These are phyloP conservation scores for Heloderma charlesbogerti DNA, from an alignment of 2,113 vertebrate genomes.

Conservation along the genomic window DNA sequence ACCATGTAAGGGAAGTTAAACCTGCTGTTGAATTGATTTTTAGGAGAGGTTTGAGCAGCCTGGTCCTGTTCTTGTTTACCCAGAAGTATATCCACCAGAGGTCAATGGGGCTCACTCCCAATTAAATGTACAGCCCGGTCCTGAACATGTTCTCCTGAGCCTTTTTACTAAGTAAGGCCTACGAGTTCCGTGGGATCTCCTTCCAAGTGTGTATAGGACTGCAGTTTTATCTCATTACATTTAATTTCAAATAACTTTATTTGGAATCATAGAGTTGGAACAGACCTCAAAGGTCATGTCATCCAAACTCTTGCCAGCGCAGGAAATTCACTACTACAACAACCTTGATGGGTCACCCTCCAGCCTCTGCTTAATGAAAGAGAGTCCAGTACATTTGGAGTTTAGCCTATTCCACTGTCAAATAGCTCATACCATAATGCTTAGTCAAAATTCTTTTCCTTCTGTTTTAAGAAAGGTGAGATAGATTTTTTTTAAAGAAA, in stretches of 20 bases:
- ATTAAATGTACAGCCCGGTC: not conserved
- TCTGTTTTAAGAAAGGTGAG: not conserved
- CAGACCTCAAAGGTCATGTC: not conserved
- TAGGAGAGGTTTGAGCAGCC: not conserved
- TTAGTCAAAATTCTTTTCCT: not conserved
- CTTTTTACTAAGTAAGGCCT: not conserved
- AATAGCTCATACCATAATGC: not conserved
- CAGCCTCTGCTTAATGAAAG: not conserved
- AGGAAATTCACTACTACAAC: not conserved
- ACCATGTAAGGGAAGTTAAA: not conserved
- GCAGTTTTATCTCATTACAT: conserved; percentile 6
- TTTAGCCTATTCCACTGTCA: not conserved
- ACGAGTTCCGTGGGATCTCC: not conserved
- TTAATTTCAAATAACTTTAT: not conserved
- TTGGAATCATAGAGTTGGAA: not conserved
- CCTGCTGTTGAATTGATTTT: not conserved
- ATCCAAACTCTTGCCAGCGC: not conserved
- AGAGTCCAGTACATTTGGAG: no score
- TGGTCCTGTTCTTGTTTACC: not conserved
- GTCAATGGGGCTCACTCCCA: not conserved
- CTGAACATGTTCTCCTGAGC: not conserved
- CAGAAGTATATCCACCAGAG: not conserved
- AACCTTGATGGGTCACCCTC: not conserved
- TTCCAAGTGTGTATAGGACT: not conserved
- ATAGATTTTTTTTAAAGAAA: no score